Evolutionary conservation across 2,113 vertebrate genomes (phyloP), one percentile per base, ranked within the genome.

Genomic region (Marcusenius ussheri): DNA sequence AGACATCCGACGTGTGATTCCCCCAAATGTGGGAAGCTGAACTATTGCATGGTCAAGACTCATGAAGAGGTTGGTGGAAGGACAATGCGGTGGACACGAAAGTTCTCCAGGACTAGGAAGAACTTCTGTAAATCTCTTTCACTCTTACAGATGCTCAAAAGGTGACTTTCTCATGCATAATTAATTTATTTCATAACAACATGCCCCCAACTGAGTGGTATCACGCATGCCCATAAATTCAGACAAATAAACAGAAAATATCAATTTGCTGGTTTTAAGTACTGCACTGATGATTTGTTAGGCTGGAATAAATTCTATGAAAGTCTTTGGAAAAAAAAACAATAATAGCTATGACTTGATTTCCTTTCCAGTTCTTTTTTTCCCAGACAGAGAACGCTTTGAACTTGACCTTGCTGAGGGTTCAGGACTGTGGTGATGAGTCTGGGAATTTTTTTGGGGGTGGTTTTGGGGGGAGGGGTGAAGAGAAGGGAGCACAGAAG

Each of bases 351-450:
- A 47, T 46, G 88, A 88, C 62, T 46, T n/a, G 39, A 89, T 24
- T 80, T 51, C 45, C 88, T 66, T 77, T 86, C n/a, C 27, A 77
- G 45, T 74, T 74, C 66, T 46, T 31, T 24, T 45, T 45, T 35
- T 19, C 49, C 46, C 66, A 90, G 83, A 88, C 88, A 90, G 39
- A 56, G 86, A 77, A 89, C 46, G 47, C 89, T 77, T 89, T 62
- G 70, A 89, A 89, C 66, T 90, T 80, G 58, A 66, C 56, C 13
- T n/a, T 19, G 88, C 77, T 91, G 87, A 53, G 89, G 58, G 89
- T 88, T 89, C 89, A 88, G 91, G 91, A 91, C 92, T 92, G 91
- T 91, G 92, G 91, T 92, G 92, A 93, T 92, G 93, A 91, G 93
- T 92, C 91, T 92, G 91, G 90, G 89, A 87, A 45, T 90, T 87